Conservation (phyloP, 2,888 invertebrate species). For the Odontomyia ornata region DNA sequence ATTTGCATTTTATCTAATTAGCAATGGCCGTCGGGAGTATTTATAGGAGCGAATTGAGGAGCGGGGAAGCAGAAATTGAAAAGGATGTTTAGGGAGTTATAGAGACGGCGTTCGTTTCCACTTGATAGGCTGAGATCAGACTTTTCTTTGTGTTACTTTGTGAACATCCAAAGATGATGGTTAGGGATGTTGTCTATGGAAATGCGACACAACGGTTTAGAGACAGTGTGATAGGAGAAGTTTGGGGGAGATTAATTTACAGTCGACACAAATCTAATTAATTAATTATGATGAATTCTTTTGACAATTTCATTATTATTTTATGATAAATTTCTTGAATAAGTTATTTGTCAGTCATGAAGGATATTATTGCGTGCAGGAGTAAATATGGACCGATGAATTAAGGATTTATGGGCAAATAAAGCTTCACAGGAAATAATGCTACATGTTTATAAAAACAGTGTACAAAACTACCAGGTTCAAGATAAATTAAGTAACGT, state of each 20-base stretch:
- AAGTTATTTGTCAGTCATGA: background rate
- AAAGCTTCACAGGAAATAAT: no score
- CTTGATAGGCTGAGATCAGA: background rate
- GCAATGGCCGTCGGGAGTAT: background rate
- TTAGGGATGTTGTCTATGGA: background rate
- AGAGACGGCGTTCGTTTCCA: background rate
- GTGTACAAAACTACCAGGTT: no score
- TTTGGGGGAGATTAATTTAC: background rate
- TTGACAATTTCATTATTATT: conserved; percentile 10
- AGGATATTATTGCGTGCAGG: background rate
- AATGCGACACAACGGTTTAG: background rate
- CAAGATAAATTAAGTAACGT: no score
- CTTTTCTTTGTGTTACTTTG: background rate
- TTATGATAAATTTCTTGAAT: conserved; percentile 10
- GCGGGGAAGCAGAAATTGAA: background rate
- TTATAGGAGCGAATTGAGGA: no score
- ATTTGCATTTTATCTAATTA: conserved; percentile 28
- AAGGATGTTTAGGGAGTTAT: background rate
- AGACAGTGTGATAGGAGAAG: background rate
- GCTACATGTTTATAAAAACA: no score
- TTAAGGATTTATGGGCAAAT: conserved; percentile 5
- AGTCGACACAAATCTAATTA: conserved; percentile 20
- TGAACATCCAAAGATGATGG: background rate
- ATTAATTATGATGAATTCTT: conserved; percentile 15
- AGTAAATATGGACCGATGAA: background rate